Evolutionary conservation across 2,888 invertebrate genomes (phyloP).

Genomic region (Auanema freiburgensis): DNA sequence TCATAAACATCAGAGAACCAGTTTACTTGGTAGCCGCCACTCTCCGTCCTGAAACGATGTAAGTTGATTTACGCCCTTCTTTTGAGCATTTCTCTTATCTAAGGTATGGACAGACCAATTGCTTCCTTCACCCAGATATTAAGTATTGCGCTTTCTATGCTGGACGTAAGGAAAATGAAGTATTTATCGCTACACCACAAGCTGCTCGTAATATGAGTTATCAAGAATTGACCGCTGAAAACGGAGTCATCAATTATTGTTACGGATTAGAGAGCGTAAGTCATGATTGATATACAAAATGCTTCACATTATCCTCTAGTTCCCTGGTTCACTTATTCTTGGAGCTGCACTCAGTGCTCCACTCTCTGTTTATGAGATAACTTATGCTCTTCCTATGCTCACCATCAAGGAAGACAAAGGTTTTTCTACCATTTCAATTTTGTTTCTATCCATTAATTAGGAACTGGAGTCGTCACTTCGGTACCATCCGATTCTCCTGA

Average conservation of each 20-base stretch:
- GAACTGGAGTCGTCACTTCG: constrained; percentile 95
- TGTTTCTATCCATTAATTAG: constrained; percentile 40
- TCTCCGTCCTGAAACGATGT: constrained; percentile 96
- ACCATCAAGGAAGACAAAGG: constrained; percentile 95
- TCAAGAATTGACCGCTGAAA: constrained; percentile 83
- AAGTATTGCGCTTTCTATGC: constrained; percentile 78
- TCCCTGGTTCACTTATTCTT: constrained; percentile 73
- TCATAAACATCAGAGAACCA: constrained; percentile 67
- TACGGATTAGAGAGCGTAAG: constrained; percentile 67
- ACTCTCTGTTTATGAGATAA: constrained; percentile 78
- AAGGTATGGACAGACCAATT: constrained; percentile 93
- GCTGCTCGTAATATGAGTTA: constrained; percentile 93
- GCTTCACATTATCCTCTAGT: constrained; percentile 1
- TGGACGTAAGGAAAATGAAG: constrained; percentile 72
- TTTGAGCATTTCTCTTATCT: background rate
- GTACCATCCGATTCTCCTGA: constrained; percentile 99
- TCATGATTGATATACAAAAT: background rate
- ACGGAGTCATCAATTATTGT: constrained; percentile 78
- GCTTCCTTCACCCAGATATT: constrained; percentile 94
- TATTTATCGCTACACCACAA: constrained; percentile 82
- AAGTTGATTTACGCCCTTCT: background rate
- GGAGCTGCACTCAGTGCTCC: constrained; percentile 85
- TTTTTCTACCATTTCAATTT: constrained; percentile 27
- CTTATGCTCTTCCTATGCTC: constrained; percentile 94
- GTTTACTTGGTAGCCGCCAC: constrained; percentile 94